Evolutionary conservation across 2,888 invertebrate genomes (phyloP), one percentile per base, ranked within the genome.

Genomic region (Teinopalpus imperialis): DNA sequence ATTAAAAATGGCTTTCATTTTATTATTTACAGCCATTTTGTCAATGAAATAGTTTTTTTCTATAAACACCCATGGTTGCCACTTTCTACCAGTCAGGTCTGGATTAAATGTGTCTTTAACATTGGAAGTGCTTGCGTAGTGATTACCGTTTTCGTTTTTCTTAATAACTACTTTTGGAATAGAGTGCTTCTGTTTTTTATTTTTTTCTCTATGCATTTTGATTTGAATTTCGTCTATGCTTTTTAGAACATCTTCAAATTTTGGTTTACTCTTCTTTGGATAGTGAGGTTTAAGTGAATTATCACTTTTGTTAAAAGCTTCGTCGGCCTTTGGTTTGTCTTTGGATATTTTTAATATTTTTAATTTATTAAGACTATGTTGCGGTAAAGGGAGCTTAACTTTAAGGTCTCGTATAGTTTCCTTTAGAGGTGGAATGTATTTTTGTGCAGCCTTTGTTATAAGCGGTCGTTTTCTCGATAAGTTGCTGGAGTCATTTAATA

Each of bases 21-120:
- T 83, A 21, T 77, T 83, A 55, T 61, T 80, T 2, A 68, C 52
- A 18, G 81, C 81, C 89, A 89, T 89, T 68, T 79, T 81, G 53
- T 89, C 89, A 52, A 89, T 76, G 49, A 86, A 81, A 54, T 59
- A 54, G 59, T 77, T 80, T 69, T 81, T 87, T 51, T 86, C 86
- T 48, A 89, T 58, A 56, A 82, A 86, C 9, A 89, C 89, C 85
- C 86, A 88, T 0, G 89, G 89, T 62, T 89, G 89, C 89, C 89
- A 89, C 56, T 88, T 89, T 46, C 81, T 76, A 3, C 89, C 89
- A 1, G 89, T 88, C 52, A 89, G 62, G 52, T 89, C 89, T 10
- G 89, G 89, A 57, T 85, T 82, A 45, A 65, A 81, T 23, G 62
- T 56, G 32, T 74, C 57, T 51, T 69, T 74, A 47, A 66, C 61